Base-by-base conservation (phyloP, 2,113 vertebrate genomes). In the Hystrix brachyura region DNA sequence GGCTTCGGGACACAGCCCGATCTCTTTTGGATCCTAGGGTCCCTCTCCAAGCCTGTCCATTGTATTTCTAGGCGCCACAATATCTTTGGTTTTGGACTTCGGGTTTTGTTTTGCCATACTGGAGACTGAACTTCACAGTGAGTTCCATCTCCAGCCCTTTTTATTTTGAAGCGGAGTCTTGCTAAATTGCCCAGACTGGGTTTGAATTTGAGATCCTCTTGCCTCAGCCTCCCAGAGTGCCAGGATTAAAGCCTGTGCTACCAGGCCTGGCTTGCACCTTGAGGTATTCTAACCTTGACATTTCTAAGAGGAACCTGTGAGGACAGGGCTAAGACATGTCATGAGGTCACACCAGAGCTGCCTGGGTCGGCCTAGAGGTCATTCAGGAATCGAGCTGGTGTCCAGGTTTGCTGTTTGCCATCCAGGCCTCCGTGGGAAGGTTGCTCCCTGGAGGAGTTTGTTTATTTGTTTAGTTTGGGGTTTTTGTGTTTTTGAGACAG, bases 1-100 rank as follows among this genome's bases (percentile, higher is more conserved):
- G 85, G 94, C 93, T 79, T 93, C 65, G 91, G 97, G 90, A 92
- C 79, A 83, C 90, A 95, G 91, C 80, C 60, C 23, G 78, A 27
- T 62, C 76, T 94, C 96, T 59, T 57, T 32, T 1, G 65, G 87
- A 25, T 6, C 43, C 57, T 8, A 2, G 51, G 2, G 55, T 5
- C 23, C 59, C 92, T 13, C 0, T 48, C 91, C 10, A 18, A 15
- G 71, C 72, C 86, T 38, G 76, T 38, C 82, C 51, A 21, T 57
- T 87, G 32, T 29, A 18, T 55, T 34, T 55, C 27, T 34, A 53
- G 48, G 29, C 8, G 2, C 14, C 10, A 15, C 48, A 4, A 53
- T 29, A 13, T 38, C 15, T 71, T 21, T 71, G 69, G 7, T 46
- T 74, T 74, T 4, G 18, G 48, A 18, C 76, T 32, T 53, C 19